Evolutionary conservation across 2,113 vertebrate species (phyloP).

Genomic region (Notiomystis cincta): DNA sequence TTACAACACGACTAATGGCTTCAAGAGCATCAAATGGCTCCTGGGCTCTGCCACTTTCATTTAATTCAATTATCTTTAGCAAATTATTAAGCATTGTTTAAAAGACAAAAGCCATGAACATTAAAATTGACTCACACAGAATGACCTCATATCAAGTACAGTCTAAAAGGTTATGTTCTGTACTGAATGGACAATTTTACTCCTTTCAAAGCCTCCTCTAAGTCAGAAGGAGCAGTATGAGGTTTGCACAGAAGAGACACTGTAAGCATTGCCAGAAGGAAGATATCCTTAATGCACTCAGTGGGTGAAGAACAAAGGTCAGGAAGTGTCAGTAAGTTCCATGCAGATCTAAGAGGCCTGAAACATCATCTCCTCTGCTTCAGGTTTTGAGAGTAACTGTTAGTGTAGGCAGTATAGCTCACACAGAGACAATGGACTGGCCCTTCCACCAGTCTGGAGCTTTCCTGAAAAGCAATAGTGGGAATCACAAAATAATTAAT

Average conservation of each 20-base stretch:
- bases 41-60: not conserved
- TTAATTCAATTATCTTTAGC: not conserved
- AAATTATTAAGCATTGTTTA: not conserved
- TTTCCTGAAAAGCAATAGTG: not conserved
- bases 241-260: not conserved
- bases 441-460: not conserved
- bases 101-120: not conserved
- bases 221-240: not conserved
- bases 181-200: not conserved
- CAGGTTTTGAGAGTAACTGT: not conserved
- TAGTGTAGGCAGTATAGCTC: not conserved
- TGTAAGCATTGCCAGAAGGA: not conserved
- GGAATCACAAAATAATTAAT: not conserved
- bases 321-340: not conserved
- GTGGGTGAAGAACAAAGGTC: not conserved
- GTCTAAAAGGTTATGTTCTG: not conserved
- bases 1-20: not conserved
- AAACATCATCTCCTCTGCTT: not conserved
- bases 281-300: not conserved
- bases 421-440: not conserved
- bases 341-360: not conserved
- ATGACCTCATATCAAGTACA: not conserved
- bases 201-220: not conserved
- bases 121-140: not conserved
- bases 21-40: not conserved